These are phyloP conservation scores for Lota lota DNA, from an alignment of 2,113 vertebrate species.

Conservation along the genomic window DNA sequence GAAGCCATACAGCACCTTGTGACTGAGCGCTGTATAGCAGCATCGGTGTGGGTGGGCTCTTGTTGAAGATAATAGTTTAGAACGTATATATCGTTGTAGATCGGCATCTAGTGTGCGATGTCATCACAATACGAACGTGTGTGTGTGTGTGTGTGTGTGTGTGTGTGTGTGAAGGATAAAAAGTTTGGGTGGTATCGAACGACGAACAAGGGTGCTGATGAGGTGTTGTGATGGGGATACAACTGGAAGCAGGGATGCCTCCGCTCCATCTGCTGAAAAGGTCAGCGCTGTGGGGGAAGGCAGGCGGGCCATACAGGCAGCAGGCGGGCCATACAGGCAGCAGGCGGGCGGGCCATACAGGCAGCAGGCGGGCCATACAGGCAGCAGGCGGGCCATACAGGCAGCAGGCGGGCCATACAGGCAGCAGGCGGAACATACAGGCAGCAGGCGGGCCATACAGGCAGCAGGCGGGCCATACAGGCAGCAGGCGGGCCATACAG, in stretches of 20 bases:
- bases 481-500: conserved; percentile 14
- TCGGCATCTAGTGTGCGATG: too few relatives aligned
- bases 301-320: conserved; percentile 29
- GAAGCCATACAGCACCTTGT: too few relatives aligned
- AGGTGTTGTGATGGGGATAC: conserved; percentile 34
- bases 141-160: too few relatives aligned
- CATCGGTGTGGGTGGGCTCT: too few relatives aligned
- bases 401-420: conserved; percentile 14
- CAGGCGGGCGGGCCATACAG: too few relatives aligned
- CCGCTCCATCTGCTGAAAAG: conserved; percentile 57
- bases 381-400: conserved; percentile 14
- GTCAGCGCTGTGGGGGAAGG: conserved; percentile 45
- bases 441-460: conserved; percentile 14
- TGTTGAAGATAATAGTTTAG: too few relatives aligned
- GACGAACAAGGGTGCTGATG: neutral
- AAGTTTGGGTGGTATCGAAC: too few relatives aligned
- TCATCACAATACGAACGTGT: too few relatives aligned
- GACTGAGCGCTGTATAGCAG: too few relatives aligned
- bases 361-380: conserved; percentile 14
- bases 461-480: conserved; percentile 14
- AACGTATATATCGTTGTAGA: too few relatives aligned
- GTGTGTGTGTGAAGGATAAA: too few relatives aligned
- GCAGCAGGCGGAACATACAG: conserved; percentile 14
- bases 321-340: conserved; percentile 14
- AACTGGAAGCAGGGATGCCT: conserved; percentile 33